phyloP scores from a whole-genome alignment of 1,140 invertebrate genomes.

The Neodiprion fabricii region DNA sequence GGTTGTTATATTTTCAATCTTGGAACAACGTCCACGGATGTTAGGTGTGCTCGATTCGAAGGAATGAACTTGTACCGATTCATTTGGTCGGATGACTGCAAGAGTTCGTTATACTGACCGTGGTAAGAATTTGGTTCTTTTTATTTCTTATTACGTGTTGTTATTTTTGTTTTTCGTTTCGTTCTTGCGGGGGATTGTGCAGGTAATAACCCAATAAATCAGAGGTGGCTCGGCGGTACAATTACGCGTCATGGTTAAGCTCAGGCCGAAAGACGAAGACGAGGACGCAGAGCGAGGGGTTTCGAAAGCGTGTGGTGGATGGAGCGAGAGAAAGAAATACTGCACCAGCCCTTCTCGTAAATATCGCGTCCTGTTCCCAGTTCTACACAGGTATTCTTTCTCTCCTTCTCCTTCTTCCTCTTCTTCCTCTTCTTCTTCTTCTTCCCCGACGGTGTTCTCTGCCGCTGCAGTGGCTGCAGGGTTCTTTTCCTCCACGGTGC shows the following conservation, averaged over 20 bases:
- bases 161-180: background rate
- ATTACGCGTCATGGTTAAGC: slow-evolving; percentile 4
- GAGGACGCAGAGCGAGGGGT: background rate
- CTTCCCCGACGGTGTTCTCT: background rate
- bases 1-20: no score
- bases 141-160: no score
- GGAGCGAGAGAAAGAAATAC: background rate
- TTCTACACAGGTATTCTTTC: no score
- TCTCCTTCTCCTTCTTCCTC: no score
- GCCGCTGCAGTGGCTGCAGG: background rate
- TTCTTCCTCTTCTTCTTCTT: no score
- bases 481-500: background rate
- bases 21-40: no score
- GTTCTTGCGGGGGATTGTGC: background rate
- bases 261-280: background rate
- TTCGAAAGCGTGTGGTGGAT: background rate
- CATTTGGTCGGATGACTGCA: background rate
- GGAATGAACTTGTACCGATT: background rate
- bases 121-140: background rate
- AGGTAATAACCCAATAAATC: slow-evolving; percentile 7
- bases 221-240: background rate
- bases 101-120: background rate
- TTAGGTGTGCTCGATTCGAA: no score
- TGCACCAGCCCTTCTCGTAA: slow-evolving; percentile 2
- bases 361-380: background rate